A percentile compares a stretch with the other conserved stretches of the same genome.
Evolutionary conservation across 1,140 invertebrate genomes (phyloP).

Genomic region (Drosophila pallidifrons): DNA sequence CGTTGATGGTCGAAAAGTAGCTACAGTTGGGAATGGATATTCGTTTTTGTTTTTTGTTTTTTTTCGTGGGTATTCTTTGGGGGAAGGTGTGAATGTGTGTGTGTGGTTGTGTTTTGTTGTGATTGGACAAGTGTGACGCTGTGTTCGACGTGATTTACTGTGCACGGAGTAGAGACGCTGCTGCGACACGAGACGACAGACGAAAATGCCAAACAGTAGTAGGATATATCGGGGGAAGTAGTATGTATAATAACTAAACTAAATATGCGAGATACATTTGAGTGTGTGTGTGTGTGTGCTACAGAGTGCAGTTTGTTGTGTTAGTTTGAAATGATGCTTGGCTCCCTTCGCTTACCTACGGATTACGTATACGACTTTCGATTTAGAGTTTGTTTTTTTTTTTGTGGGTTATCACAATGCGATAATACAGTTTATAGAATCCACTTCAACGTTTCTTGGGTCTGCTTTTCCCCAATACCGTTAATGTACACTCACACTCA

Average conservation of each 20-base stretch:
- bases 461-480: conserved; percentile 70
- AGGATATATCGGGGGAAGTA: neutral
- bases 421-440: conserved; percentile 28
- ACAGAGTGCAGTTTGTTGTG: conserved; percentile 31
- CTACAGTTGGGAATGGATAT: conserved; percentile 38
- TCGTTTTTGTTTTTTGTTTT: conserved; percentile 2
- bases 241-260: neutral
- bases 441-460: conserved; percentile 10
- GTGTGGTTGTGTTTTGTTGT: conserved; percentile 23
- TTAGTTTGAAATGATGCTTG: conserved; percentile 15
- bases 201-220: neutral
- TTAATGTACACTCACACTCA: conserved; percentile 36
- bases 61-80: neutral
- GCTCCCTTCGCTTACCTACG: conserved; percentile 46
- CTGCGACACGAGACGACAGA: conserved; percentile 1
- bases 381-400: conserved; percentile 35
- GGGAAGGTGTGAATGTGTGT: conserved; percentile 5
- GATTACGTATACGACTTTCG: conserved; percentile 22
- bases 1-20: conserved; percentile 83
- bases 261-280: neutral
- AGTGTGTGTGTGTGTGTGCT: neutral
- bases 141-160: conserved; percentile 24
- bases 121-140: neutral
- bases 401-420: conserved; percentile 45
- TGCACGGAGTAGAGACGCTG: conserved; percentile 28